Conservation (phyloP, 2,888 invertebrate genomes). For the Monoplex corrugatus region DNA sequence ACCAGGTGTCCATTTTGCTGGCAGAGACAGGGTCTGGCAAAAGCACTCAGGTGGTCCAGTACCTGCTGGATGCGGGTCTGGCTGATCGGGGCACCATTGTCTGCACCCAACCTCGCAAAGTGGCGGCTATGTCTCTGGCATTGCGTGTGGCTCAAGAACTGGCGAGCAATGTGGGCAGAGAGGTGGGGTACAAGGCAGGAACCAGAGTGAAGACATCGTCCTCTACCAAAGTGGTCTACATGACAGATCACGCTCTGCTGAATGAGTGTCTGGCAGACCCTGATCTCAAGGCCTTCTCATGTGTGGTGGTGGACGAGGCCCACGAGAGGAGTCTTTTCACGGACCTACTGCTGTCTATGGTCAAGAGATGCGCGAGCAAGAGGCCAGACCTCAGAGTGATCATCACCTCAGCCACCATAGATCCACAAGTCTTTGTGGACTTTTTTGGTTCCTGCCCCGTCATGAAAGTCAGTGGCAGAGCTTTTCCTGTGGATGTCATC, state of each 20-base stretch:
- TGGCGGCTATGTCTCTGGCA: conserved; percentile 80
- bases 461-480: conserved; percentile 77
- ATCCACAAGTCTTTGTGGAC: conserved; percentile 75
- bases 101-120: conserved; percentile 81
- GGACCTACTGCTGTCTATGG: conserved; percentile 80
- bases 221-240: conserved; percentile 70
- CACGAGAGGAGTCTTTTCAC: conserved; percentile 81
- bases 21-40: conserved; percentile 82
- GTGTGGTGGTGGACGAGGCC: conserved; percentile 81
- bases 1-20: conserved; percentile 76
- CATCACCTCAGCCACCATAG: conserved; percentile 81
- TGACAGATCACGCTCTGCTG: conserved; percentile 80
- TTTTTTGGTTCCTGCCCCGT: conserved; percentile 73
- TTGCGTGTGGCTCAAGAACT: conserved; percentile 79
- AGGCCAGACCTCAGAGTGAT: conserved; percentile 77
- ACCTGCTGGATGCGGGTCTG: conserved; percentile 74
- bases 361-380: conserved; percentile 70
- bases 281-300: conserved; percentile 65
- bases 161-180: conserved; percentile 69
- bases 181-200: conserved; percentile 77
- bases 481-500: conserved; percentile 78
- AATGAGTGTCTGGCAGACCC: conserved; percentile 77
- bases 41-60: conserved; percentile 81
- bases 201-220: conserved; percentile 55
- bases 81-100: conserved; percentile 69